A percentile compares a stretch with the other conserved stretches of the same genome.
Evolutionary conservation across 2,797 vertebrate genomes (phyloP).

Genomic region (Zenarchopterus dispar): DNA sequence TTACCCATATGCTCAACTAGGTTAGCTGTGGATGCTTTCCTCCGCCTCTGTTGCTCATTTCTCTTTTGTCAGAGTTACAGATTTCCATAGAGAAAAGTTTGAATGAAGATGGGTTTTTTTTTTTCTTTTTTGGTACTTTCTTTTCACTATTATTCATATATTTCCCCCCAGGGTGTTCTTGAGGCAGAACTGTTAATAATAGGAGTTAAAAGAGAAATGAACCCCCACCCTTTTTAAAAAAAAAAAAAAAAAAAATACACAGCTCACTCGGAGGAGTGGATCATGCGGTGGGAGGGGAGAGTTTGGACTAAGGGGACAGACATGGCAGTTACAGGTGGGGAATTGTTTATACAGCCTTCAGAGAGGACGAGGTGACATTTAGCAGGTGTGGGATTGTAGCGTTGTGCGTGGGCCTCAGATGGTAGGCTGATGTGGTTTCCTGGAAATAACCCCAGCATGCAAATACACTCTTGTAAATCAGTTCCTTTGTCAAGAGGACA

Average conservation of each 20-base stretch:
- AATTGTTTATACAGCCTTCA: slow-evolving; percentile 54
- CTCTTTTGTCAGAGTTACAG: slow-evolving; percentile 29
- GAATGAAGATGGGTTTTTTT: slow-evolving; percentile 44
- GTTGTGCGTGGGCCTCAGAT: slow-evolving; percentile 56
- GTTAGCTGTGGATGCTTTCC: slow-evolving; percentile 31
- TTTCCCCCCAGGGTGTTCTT: slow-evolving; percentile 60
- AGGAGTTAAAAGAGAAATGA: slow-evolving; percentile 20
- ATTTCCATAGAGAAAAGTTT: slow-evolving; percentile 41
- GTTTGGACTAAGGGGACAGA: slow-evolving; percentile 49
- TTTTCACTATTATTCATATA: neutral
- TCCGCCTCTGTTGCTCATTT: slow-evolving; percentile 26
- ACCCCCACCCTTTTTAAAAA: slow-evolving; percentile 36
- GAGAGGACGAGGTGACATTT: slow-evolving; percentile 75
- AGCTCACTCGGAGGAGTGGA: slow-evolving; percentile 28
- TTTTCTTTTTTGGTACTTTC: slow-evolving; percentile 35
- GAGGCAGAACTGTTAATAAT: slow-evolving; percentile 35
- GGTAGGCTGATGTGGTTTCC: slow-evolving; percentile 63
- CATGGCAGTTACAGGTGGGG: slow-evolving; percentile 43
- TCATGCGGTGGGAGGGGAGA: slow-evolving; percentile 61
- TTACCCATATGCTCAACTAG: slow-evolving; percentile 38
- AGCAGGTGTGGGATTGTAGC: slow-evolving; percentile 52
- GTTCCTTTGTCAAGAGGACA: slow-evolving; percentile 35
- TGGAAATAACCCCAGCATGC: slow-evolving; percentile 76
- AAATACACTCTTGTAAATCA: slow-evolving; percentile 48
- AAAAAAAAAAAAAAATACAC: neutral